Base-by-base conservation (phyloP, 2,113 vertebrate species). In the Rostratula benghalensis region DNA sequence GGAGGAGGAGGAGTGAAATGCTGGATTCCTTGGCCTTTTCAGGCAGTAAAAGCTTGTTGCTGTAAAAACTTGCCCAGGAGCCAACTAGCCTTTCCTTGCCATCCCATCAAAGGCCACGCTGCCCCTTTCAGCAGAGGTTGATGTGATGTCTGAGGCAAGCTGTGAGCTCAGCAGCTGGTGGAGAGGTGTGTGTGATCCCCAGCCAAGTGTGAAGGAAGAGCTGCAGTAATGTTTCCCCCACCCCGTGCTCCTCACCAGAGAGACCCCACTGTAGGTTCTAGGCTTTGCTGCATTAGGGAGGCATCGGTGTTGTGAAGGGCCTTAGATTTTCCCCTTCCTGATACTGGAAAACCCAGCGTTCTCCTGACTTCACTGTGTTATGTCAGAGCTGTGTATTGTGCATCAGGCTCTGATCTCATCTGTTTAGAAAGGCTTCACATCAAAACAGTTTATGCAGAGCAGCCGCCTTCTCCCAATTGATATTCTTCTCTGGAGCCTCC, bases 21-120 rank as follows among this genome's bases (percentile, higher is more conserved):
- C 60, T 54, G 4, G 6, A 91, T 91, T 81, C 83, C 15, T n/a
- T 93, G 87, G 50, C 11, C 3, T 92, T 96, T 96, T 89, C 35
- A 87, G 81, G 83, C 89, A 50, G 11, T 59, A 76, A 39, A 94
- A 87, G 31, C 75, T 60, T 31, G 19, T 76, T 63, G 13, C 64
- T 31, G 37, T 65, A 59, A 84, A 75, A 88, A 39, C 45, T 74
- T 45, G 43, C 80, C 71, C 59, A 28, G 45, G 14, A 93, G 75
- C 86, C 73, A 74, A 37, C 30, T 87, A 37, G 28, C 57, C 77
- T 64, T 85, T 88, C 43, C 69, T 78, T 65, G 79, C 48, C 51
- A 28, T 78, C 88, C 95, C 91, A 22, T 87, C 64, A 43, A 45
- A 79, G 81, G 82, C 25, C 23, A 0, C 1, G 51, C 82, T 65